Conservation (phyloP, 2,888 invertebrate genomes). For the Ochlodes sylvanus region DNA sequence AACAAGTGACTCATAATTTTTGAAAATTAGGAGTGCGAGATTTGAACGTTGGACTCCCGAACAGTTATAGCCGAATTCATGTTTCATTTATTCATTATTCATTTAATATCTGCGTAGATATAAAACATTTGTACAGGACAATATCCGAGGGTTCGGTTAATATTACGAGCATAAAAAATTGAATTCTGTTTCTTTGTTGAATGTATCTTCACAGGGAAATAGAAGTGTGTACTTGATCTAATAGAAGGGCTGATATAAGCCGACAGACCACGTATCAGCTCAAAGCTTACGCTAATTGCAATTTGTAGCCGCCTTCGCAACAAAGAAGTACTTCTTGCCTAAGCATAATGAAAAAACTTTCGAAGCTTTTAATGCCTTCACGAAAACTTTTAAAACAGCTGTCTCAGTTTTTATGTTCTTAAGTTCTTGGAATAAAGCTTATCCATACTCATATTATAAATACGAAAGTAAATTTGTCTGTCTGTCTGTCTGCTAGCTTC, state of each 20-base stretch:
- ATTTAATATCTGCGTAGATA: no score
- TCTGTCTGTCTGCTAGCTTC: no score
- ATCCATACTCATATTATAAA: background rate
- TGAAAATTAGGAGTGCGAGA: no score
- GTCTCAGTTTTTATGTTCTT: slow-evolving; percentile 1
- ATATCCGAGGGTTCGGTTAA: no score
- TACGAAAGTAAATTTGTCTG: no score
- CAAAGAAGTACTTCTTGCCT: slow-evolving; percentile 46
- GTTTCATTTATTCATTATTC: no score
- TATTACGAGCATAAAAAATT: no score
- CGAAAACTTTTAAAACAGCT: slow-evolving; percentile 9
- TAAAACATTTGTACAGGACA: no score
- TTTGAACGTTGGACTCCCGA: no score
- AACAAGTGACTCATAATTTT: no score
- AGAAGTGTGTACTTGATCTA: background rate
- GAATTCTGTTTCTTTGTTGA: background rate
- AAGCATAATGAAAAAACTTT: slow-evolving; percentile 38
- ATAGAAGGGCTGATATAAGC: slow-evolving; percentile 2
- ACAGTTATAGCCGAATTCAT: no score
- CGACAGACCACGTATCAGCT: slow-evolving; percentile 27
- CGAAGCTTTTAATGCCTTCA: slow-evolving; percentile 21
- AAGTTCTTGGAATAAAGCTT: slow-evolving; percentile 2
- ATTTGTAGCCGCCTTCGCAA: slow-evolving; percentile 47
- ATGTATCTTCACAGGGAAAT: background rate
- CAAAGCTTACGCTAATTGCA: slow-evolving; percentile 50